These are phyloP conservation scores for Mesorhabditis sp. DNA, from an alignment of 2,888 invertebrate genomes.

Conservation along the genomic window DNA sequence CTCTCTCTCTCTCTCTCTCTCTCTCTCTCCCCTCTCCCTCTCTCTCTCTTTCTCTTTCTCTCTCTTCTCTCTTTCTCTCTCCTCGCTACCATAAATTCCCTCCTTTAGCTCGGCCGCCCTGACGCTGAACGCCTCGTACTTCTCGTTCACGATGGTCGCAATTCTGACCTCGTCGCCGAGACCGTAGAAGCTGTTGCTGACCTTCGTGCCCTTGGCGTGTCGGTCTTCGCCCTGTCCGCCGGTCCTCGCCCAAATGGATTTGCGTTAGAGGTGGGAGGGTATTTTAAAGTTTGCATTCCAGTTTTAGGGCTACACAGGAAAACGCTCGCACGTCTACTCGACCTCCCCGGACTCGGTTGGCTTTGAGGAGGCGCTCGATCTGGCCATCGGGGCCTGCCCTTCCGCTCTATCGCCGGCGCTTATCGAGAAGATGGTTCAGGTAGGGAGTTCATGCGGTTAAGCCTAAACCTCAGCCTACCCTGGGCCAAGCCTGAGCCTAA, in stretches of 20 bases:
- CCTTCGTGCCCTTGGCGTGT: neutral
- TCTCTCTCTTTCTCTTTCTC: neutral
- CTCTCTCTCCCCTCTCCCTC: too few species aligned
- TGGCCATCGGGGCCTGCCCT: constrained; percentile 1
- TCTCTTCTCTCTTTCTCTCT: neutral
- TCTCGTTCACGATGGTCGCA: constrained; percentile 35
- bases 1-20: too few species aligned
- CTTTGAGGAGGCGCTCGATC: neutral
- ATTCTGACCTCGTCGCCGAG: constrained; percentile 32
- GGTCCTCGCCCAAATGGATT: constrained; percentile 3
- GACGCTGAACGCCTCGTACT: constrained; percentile 23
- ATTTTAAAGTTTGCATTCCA: neutral
- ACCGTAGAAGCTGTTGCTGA: constrained; percentile 30
- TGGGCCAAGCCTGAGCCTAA: neutral
- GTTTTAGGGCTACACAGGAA: neutral
- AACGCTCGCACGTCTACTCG: neutral
- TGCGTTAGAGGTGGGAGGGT: neutral
- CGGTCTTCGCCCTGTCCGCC: neutral
- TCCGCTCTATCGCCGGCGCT: neutral
- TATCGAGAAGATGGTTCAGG: neutral
- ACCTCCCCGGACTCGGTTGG: neutral
- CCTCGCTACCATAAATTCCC: neutral
- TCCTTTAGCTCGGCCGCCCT: neutral
- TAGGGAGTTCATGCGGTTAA: neutral
- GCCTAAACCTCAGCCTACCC: neutral